Conservation (phyloP, 1,140 invertebrate genomes). For the Prorops nasuta region DNA sequence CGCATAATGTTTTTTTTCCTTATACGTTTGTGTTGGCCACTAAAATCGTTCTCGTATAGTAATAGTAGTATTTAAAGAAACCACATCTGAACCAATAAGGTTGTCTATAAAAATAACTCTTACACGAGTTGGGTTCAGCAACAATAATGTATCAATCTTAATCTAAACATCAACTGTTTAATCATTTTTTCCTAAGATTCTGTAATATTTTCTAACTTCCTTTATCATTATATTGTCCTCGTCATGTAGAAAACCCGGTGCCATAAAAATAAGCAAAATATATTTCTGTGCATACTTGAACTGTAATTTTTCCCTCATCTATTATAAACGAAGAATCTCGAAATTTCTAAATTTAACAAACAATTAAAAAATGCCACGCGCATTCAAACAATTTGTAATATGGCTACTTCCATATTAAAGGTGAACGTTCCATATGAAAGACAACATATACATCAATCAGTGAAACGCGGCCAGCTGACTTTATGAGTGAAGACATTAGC, state of each 20-base stretch:
- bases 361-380: no score
- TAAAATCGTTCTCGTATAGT: conserved; percentile 16
- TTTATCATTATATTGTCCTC: conserved; percentile 42
- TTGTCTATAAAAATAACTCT: conserved; percentile 45
- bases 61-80: conserved; percentile 21
- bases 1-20: conserved; percentile 1
- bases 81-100: conserved; percentile 24
- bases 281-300: no score
- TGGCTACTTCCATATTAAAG: no score
- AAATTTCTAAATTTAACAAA: no score
- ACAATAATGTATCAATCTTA: conserved; percentile 30
- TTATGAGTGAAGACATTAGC: no score
- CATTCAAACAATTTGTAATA: no score
- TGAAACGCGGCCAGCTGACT: no score
- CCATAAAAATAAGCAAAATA: conserved; percentile 24
- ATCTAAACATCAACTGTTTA: conserved; percentile 32
- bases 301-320: no score
- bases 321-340: no score
- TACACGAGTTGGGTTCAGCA: conserved; percentile 33
- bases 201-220: conserved; percentile 30
- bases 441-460: no score
- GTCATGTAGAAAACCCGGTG: conserved; percentile 29
- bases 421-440: no score
- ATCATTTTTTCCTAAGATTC: conserved; percentile 31
- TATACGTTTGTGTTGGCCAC: conserved; percentile 23